These are phyloP conservation scores for Sthenelais limicola DNA, from an alignment of 2,888 invertebrate genomes.

Conservation along the genomic window DNA sequence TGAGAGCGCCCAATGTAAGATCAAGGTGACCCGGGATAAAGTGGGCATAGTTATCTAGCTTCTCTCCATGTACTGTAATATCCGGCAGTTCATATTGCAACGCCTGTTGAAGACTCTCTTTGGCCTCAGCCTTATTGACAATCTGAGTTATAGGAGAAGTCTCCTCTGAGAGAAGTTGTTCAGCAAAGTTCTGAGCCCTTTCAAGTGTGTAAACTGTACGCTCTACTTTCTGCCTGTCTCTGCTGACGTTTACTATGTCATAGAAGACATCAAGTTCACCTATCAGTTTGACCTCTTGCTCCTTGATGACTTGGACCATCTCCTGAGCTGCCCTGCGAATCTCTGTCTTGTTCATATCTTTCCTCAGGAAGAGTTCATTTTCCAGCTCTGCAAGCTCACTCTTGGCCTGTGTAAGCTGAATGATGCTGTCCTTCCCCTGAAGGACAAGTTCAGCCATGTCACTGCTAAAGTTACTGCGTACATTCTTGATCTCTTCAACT, in stretches of 20 bases:
- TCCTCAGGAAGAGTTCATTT: conserved; percentile 50
- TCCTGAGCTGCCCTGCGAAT: conserved; percentile 45
- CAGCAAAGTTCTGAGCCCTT: conserved; percentile 49
- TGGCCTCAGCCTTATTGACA: conserved; percentile 49
- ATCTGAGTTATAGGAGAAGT: conserved; percentile 52
- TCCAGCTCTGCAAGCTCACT: conserved; percentile 50
- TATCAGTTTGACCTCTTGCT: conserved; percentile 43
- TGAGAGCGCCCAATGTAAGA: conserved; percentile 44
- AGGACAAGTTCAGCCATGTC: conserved; percentile 49
- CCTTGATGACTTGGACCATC: conserved; percentile 32
- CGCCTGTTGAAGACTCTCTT: conserved; percentile 47
- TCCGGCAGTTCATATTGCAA: conserved; percentile 49
- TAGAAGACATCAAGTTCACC: conserved; percentile 46
- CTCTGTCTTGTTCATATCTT: conserved; percentile 48
- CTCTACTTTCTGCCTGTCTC: conserved; percentile 49
- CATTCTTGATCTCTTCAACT: conserved; percentile 49
- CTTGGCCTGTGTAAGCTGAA: conserved; percentile 42
- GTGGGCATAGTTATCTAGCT: conserved; percentile 45
- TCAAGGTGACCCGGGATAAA: conserved; percentile 46
- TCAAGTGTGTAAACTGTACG: conserved; percentile 47
- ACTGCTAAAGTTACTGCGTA: conserved; percentile 42
- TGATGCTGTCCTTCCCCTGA: conserved; percentile 49
- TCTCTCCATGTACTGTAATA: conserved; percentile 44
- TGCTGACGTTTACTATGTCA: conserved; percentile 47
- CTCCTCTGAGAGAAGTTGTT: conserved; percentile 47